Evolutionary conservation across 2,113 vertebrate genomes (phyloP).

Genomic region (Podiceps cristatus): DNA sequence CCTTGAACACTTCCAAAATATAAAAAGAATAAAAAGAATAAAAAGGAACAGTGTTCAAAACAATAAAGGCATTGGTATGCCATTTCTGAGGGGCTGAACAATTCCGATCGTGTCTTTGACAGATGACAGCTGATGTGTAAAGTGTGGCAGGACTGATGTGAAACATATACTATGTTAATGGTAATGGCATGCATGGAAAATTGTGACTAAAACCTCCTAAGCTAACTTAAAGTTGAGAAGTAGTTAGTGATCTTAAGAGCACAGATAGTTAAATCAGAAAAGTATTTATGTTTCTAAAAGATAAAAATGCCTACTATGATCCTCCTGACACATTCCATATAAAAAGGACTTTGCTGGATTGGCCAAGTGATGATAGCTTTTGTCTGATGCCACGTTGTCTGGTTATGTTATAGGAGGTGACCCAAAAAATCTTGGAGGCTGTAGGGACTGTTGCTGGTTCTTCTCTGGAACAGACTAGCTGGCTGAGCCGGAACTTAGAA

Average conservation of each 20-base stretch:
- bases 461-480: slow-evolving; percentile 96
- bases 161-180: not conserved
- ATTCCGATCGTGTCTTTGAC: not conserved
- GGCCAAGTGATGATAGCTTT: not conserved
- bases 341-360: not conserved
- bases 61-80: not conserved
- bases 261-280: not conserved
- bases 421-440: slow-evolving; percentile 92
- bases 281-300: not conserved
- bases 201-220: not conserved
- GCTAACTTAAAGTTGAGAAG: not conserved
- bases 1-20: too few species aligned
- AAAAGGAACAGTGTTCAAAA: not conserved
- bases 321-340: not conserved
- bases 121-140: not conserved
- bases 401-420: slow-evolving; percentile 85
- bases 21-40: not conserved
- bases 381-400: not conserved
- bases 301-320: not conserved
- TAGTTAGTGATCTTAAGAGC: not conserved
- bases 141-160: not conserved
- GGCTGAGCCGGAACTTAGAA: slow-evolving; percentile 95
- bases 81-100: not conserved
- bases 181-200: not conserved
- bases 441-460: slow-evolving; percentile 93